Evolutionary conservation across 2,113 vertebrate species (phyloP).

Genomic region (Orientallactaga bullata): DNA sequence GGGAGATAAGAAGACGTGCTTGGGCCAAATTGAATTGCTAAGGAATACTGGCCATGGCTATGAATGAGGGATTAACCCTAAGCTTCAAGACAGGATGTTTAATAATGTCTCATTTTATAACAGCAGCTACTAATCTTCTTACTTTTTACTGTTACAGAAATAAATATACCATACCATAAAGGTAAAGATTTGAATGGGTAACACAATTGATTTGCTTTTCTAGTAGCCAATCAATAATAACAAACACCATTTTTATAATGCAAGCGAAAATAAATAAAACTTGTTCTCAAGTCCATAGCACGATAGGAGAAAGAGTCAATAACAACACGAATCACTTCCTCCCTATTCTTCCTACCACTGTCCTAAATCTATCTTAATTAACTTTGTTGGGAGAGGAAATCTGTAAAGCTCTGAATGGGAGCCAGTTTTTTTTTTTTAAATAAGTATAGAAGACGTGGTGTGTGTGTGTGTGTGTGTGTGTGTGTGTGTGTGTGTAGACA

Average conservation of each 20-base stretch:
- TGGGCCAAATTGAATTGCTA: neutral
- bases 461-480: neutral
- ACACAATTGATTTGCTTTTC: neutral
- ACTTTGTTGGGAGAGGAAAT: neutral
- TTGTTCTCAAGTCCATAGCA: neutral
- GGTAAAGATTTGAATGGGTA: slow-evolving; percentile 1
- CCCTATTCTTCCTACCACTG: neutral
- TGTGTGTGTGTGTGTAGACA: neutral
- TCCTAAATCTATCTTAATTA: neutral
- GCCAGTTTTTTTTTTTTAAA: neutral
- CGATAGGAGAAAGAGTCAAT: neutral
- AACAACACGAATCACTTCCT: neutral
- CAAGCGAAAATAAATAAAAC: neutral
- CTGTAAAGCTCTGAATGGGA: neutral
- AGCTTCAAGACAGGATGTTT: neutral
- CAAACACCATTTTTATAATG: neutral
- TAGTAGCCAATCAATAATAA: neutral
- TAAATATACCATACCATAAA: neutral
- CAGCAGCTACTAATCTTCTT: neutral
- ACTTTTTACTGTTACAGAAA: neutral
- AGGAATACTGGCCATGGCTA: neutral
- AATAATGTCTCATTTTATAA: neutral
- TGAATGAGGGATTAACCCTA: neutral
- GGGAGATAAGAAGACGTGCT: neutral
- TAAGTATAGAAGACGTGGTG: no score